A percentile compares a stretch with the other conserved stretches of the same genome.
phyloP scores from a whole-genome alignment of 2,797 vertebrate genomes.

The Hypotaenidia okinawae region DNA sequence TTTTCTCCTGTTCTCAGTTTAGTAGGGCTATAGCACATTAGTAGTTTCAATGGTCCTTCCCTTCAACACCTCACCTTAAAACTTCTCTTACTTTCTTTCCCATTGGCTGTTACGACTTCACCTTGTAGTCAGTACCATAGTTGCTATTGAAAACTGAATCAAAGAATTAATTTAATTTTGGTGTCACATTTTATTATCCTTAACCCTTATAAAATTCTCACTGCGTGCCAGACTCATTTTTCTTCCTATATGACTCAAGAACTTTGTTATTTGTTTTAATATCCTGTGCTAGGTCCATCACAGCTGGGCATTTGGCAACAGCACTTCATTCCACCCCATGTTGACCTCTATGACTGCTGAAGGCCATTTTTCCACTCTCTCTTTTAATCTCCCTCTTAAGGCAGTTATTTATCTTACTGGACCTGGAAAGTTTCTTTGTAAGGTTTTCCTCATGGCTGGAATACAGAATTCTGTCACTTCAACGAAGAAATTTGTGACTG shows the following conservation, averaged over 20 bases:
- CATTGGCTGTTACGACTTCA: background rate
- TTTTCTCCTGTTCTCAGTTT: background rate
- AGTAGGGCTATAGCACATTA: background rate
- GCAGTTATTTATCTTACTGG: background rate
- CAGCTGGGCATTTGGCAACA: background rate
- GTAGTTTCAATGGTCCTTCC: no score
- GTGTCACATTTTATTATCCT: background rate
- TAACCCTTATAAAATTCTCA: background rate
- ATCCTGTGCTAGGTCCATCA: background rate
- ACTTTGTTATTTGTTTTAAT: background rate
- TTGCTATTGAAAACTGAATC: background rate
- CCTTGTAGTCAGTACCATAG: background rate
- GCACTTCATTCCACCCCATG: background rate
- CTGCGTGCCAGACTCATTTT: background rate
- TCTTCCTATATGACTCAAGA: background rate
- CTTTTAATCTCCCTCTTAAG: background rate
- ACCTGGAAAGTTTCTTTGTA: slow-evolving; percentile 15
- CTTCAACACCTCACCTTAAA: background rate
- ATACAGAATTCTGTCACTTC: slow-evolving; percentile 4
- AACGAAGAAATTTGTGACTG: background rate
- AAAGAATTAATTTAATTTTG: background rate
- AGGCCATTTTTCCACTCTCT: background rate
- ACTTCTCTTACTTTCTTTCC: background rate
- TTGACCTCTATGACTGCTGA: background rate
- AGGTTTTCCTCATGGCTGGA: background rate